Conservation (phyloP, 2,888 invertebrate genomes). For the Scaptomyza polygonia region DNA sequence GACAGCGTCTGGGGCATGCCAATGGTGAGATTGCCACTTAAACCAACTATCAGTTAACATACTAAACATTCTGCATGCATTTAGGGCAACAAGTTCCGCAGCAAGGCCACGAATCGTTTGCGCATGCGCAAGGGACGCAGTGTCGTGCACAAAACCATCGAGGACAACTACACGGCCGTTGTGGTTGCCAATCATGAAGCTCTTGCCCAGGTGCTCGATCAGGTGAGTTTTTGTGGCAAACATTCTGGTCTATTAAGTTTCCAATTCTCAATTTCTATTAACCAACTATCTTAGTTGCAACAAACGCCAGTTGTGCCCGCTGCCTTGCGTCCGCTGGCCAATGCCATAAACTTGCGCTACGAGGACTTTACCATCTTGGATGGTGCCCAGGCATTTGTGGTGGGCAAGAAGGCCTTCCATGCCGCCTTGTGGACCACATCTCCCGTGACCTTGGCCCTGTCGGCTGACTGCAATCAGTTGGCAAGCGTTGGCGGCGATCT, state of each 20-base stretch:
- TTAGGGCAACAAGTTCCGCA: slow-evolving; percentile 80
- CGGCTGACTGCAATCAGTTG: slow-evolving; percentile 87
- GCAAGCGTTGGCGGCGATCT: slow-evolving; percentile 84
- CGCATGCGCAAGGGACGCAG: slow-evolving; percentile 92
- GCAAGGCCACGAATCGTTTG: slow-evolving; percentile 87
- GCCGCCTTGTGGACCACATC: slow-evolving; percentile 90
- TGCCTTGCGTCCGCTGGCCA: slow-evolving; percentile 89
- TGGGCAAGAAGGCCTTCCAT: slow-evolving; percentile 90
- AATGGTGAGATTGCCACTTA: slow-evolving; percentile 67
- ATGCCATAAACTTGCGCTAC: slow-evolving; percentile 89
- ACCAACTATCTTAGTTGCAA: slow-evolving; percentile 86
- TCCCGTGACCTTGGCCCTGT: slow-evolving; percentile 88
- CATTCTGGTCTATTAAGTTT: background rate
- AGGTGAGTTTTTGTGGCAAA: slow-evolving; percentile 86
- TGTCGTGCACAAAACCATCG: slow-evolving; percentile 93
- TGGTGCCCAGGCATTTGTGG: slow-evolving; percentile 85
- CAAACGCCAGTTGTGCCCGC: slow-evolving; percentile 89
- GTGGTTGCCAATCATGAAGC: slow-evolving; percentile 96
- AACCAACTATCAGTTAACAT: background rate
- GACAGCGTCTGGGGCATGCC: slow-evolving; percentile 84
- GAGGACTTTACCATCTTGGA: slow-evolving; percentile 89
- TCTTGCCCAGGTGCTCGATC: slow-evolving; percentile 93
- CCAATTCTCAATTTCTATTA: background rate
- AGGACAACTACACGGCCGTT: slow-evolving; percentile 95
- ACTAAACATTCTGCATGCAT: background rate